Percentiles rank a stretch among this genome's conserved stretches.
Evolutionary conservation across 2,113 vertebrate genomes (phyloP).

Genomic region (Saccopteryx bilineata): DNA sequence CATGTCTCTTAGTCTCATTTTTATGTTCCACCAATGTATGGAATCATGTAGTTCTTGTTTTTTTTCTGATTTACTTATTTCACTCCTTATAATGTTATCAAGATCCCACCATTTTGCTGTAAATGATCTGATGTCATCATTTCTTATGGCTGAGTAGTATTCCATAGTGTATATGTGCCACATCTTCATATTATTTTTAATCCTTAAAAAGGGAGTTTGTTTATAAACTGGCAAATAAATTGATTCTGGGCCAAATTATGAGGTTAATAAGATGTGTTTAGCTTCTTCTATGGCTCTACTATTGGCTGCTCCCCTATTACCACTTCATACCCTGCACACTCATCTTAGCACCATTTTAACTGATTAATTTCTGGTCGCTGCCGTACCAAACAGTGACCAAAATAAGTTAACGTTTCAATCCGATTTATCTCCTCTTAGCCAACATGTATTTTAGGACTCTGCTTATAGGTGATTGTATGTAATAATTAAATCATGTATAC

Average conservation of each 20-base stretch:
- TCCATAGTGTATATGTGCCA: too few species aligned
- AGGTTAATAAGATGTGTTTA: neutral
- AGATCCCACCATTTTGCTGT: too few species aligned
- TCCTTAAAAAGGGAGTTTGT: neutral
- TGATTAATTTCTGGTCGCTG: neutral
- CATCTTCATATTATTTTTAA: constrained; percentile 42
- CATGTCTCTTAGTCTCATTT: too few species aligned
- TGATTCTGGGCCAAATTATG: constrained; percentile 14
- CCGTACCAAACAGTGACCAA: neutral
- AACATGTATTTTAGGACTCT: neutral
- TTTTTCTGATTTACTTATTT: too few species aligned
- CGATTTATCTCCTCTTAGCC: neutral
- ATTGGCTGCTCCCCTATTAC: neutral
- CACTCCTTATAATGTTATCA: too few species aligned
- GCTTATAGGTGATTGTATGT: neutral
- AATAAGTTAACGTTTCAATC: neutral
- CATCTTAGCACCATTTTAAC: neutral
- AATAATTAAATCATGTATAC: neutral
- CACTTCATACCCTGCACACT: neutral
- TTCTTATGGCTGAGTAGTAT: too few species aligned
- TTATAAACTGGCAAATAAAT: neutral
- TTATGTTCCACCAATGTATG: too few species aligned
- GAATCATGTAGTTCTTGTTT: too few species aligned
- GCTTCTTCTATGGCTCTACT: neutral
- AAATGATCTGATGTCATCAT: too few species aligned